These are phyloP conservation scores for Acrocephalus scirpaceus DNA, from an alignment of 2,797 vertebrate genomes.

Conservation along the genomic window DNA sequence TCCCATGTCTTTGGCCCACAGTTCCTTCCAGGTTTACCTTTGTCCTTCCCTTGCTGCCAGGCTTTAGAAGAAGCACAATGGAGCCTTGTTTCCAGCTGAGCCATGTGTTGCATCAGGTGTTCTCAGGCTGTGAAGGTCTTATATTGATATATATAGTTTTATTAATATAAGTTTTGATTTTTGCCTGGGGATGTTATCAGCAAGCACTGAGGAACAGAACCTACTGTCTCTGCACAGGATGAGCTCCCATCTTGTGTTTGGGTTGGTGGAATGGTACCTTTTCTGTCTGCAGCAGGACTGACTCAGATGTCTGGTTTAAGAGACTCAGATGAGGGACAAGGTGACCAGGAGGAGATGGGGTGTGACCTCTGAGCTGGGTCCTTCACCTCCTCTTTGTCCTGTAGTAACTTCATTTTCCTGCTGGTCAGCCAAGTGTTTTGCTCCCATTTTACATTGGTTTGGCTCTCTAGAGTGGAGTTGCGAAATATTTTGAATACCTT, in stretches of 20 bases:
- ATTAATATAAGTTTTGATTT: neutral
- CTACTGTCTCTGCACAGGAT: neutral
- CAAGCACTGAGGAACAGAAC: neutral
- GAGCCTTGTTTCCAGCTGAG: neutral
- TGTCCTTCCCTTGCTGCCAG: neutral
- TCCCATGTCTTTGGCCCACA: neutral
- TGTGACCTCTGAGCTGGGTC: neutral
- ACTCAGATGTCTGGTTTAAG: neutral
- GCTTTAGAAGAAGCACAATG: neutral
- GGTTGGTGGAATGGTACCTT: neutral
- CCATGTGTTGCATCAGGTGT: accelerated
- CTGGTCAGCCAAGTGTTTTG: neutral
- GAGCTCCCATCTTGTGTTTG: neutral
- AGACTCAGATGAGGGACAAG: accelerated
- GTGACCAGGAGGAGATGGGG: neutral
- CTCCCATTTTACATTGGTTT: neutral
- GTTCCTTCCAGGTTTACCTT: neutral
- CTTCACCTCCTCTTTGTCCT: neutral
- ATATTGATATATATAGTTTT: neutral
- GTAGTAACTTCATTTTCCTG: neutral
- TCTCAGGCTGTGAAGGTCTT: neutral
- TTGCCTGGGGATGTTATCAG: neutral
- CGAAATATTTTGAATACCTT: neutral
- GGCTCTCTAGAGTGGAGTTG: neutral
- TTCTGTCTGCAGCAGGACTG: neutral